Percentiles rank a stretch among this genome's conserved stretches.
These are phyloP conservation scores for Jaculus jaculus DNA, from an alignment of 2,113 vertebrate genomes.

Conservation along the genomic window DNA sequence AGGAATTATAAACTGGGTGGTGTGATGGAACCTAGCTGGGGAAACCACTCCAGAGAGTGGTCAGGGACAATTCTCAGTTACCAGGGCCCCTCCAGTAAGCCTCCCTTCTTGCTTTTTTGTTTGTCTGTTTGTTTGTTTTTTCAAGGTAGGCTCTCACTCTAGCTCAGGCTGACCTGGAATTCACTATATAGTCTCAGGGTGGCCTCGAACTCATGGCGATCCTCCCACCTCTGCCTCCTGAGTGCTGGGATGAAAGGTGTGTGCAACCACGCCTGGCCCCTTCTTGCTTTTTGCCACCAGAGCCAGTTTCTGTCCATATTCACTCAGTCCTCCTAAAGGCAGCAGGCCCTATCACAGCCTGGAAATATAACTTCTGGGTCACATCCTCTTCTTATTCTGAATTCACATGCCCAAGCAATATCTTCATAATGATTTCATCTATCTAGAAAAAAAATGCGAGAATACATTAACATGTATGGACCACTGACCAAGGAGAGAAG, in stretches of 20 bases:
- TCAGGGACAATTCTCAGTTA: neutral
- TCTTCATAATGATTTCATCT: slow-evolving; percentile 12
- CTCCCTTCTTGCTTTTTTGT: neutral
- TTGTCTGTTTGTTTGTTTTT: too few relatives aligned
- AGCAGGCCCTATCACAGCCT: neutral
- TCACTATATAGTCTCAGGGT: too few relatives aligned
- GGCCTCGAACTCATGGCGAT: too few relatives aligned
- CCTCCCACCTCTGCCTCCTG: too few relatives aligned
- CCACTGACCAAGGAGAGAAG: neutral
- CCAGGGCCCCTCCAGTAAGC: neutral
- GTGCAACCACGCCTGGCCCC: too few relatives aligned
- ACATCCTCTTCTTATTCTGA: neutral
- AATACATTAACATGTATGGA: neutral
- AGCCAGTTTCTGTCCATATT: neutral
- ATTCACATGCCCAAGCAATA: neutral
- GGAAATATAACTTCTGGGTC: neutral
- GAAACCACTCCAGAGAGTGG: neutral
- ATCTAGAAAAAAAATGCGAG: slow-evolving; percentile 24
- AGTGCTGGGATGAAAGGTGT: too few relatives aligned
- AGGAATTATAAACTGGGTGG: neutral
- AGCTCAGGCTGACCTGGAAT: too few relatives aligned
- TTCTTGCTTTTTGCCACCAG: neutral
- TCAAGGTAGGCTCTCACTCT: too few relatives aligned
- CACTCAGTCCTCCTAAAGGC: neutral
- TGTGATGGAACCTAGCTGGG: neutral